Evolutionary conservation across 2,113 vertebrate species (phyloP).

Genomic region (Speoplatyrhinus poulsoni): DNA sequence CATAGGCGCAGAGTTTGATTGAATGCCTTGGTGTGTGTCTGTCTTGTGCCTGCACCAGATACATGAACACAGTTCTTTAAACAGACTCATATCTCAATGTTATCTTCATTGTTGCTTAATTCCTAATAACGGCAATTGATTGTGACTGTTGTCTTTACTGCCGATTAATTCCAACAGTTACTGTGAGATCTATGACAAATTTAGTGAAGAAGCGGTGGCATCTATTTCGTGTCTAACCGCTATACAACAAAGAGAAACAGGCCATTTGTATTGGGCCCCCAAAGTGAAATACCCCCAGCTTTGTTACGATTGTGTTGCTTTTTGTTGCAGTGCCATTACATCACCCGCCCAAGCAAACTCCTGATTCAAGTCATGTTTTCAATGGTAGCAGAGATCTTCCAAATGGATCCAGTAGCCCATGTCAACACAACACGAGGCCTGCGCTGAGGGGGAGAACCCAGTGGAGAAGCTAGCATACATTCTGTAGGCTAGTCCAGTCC

Average conservation of each 20-base stretch:
- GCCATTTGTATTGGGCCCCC: not conserved
- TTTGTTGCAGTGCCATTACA: conserved; percentile 57
- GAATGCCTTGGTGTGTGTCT: no score
- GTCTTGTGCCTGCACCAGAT: no score
- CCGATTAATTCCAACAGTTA: not conserved
- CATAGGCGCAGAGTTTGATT: no score
- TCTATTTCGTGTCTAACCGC: not conserved
- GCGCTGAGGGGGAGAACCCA: conserved; percentile 21
- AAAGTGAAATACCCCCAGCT: conserved; percentile 29
- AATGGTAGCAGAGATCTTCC: conserved; percentile 26
- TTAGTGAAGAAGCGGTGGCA: conserved; percentile 3
- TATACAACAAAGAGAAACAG: conserved; percentile 15
- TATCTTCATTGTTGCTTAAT: no score
- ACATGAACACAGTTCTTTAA: no score
- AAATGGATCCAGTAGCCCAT: conserved; percentile 34
- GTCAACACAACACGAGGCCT: not conserved
- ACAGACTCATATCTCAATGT: no score
- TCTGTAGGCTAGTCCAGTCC: not conserved
- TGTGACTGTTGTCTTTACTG: not conserved
- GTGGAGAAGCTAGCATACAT: not conserved
- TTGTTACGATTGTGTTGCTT: conserved; percentile 30
- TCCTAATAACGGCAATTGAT: no score
- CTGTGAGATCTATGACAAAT: not conserved
- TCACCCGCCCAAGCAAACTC: conserved; percentile 42
- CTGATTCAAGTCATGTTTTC: conserved; percentile 35